Conservation (phyloP, 2,797 vertebrate species). For the Bradypodion pumilum region DNA sequence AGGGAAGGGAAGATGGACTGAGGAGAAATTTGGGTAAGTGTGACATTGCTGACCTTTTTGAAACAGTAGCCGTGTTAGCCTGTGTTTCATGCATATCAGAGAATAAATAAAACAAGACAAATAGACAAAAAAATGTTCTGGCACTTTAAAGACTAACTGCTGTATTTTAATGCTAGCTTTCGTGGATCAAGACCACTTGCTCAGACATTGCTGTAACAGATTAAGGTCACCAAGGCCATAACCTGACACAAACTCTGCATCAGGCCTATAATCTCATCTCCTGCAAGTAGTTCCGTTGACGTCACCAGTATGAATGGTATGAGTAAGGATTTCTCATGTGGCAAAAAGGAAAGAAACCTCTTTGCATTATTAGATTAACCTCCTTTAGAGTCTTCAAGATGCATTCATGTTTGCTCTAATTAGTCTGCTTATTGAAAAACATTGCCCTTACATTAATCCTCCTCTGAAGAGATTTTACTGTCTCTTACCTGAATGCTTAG, state of each 20-base stretch:
- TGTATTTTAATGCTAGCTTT: no score
- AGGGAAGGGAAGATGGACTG: background rate
- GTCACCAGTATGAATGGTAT: conserved; percentile 13
- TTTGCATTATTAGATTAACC: conserved; percentile 32
- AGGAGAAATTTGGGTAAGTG: background rate
- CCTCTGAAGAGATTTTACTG: background rate
- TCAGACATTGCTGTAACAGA: background rate
- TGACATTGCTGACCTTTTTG: background rate
- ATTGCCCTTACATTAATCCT: conserved; percentile 7
- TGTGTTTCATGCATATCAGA: no score
- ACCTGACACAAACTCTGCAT: conserved; percentile 25
- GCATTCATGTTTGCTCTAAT: conserved; percentile 26
- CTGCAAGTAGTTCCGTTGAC: conserved; percentile 48
- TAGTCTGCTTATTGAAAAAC: conserved; percentile 28
- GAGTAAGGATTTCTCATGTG: conserved; percentile 31
- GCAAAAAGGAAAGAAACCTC: background rate
- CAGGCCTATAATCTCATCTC: conserved; percentile 47
- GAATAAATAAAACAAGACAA: no score
- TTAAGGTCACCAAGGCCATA: conserved; percentile 29
- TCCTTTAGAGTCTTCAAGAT: conserved; percentile 17
- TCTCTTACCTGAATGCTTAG: background rate
- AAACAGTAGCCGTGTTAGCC: no score
- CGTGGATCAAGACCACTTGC: no score
- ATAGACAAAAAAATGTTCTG: no score
- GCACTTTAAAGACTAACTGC: no score